Conservation (phyloP, 2,888 invertebrate genomes). For the Reticulitermes lucifugus region DNA sequence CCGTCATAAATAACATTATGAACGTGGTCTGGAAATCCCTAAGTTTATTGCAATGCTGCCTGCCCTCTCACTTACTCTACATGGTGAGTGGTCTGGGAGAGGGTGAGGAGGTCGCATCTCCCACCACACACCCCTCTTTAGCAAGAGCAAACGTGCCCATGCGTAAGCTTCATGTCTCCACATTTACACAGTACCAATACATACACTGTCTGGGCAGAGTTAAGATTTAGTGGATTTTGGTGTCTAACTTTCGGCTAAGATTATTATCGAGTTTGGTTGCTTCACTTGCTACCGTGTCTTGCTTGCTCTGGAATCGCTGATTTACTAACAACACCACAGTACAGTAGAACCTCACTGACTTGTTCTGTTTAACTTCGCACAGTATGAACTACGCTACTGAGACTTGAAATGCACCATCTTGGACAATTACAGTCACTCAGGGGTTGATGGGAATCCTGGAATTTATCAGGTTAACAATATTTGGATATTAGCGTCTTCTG, state of each 20-base stretch:
- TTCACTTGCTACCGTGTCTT: conserved; percentile 27
- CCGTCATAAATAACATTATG: conserved; percentile 50
- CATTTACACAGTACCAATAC: conserved; percentile 34
- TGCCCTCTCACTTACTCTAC: conserved; percentile 23
- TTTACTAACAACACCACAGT: too few relatives aligned
- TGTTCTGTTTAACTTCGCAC: neutral
- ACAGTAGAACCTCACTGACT: too few relatives aligned
- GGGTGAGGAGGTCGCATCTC: conserved; percentile 5
- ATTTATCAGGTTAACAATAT: too few relatives aligned
- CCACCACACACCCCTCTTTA: conserved; percentile 9
- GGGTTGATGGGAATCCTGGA: too few relatives aligned
- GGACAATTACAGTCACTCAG: too few relatives aligned
- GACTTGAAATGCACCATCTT: too few relatives aligned
- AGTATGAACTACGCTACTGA: neutral
- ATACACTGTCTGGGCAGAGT: conserved; percentile 37
- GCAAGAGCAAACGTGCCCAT: conserved; percentile 41
- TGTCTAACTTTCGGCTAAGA: conserved; percentile 39
- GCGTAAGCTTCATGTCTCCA: conserved; percentile 31
- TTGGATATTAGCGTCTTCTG: too few relatives aligned
- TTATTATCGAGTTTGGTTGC: conserved; percentile 45
- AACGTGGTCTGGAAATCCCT: conserved; percentile 61
- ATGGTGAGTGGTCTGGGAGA: conserved; percentile 35
- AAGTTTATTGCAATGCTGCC: conserved; percentile 61
- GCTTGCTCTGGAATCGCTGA: conserved; percentile 1
- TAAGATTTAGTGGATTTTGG: conserved; percentile 46